Base-by-base conservation (phyloP, 1,140 invertebrate genomes). In the Octopus bimaculoides region DNA sequence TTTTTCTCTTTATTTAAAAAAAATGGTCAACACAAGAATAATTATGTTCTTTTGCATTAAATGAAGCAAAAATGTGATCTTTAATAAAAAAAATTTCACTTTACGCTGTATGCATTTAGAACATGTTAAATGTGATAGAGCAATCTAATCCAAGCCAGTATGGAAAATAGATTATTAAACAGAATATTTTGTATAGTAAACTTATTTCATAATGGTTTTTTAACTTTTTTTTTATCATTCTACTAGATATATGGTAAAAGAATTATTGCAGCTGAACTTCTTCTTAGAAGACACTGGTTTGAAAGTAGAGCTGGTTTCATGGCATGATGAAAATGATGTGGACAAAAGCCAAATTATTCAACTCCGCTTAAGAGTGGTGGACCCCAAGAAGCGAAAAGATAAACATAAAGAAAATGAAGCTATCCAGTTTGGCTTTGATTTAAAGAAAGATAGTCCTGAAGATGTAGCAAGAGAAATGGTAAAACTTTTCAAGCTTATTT, bases 401-500 rank as follows among this genome's bases (percentile, higher is more conserved):
- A 96, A 96, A 83, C 97, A 99, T 89, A 98, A 99, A 89, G 97
- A 99, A 91, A 99, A 99, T 91, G 98, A 99, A 91, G 98, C 98
- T 9, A 98, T 99, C 85, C 97, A 99, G 90, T 99, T 99, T 92
- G 97, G 98, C 83, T 99, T 98, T 92, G 96, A 99, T 90, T 94
- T 99, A 82, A 93, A 94, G 83, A 93, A 92, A 78, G 98, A 99
- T 89, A 95, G 97, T 88, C 95, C 96, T 81, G 96, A 99, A 87
- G 95, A 97, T 88, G 95, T 99, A 80, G 96, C 97, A 75, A 94
- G 95, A 86, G 98, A 98, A 91, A 98, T 99, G 97, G 93, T 94
- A 89, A 89, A 87, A 20, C 1, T 78, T 52, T 82, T 77, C 12
- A 71, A 61, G 17, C 26, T 2, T 71, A 56, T 54, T 20, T 54